These are phyloP conservation scores for Neoniphon sammara DNA, from an alignment of 2,797 vertebrate genomes.

Conservation along the genomic window DNA sequence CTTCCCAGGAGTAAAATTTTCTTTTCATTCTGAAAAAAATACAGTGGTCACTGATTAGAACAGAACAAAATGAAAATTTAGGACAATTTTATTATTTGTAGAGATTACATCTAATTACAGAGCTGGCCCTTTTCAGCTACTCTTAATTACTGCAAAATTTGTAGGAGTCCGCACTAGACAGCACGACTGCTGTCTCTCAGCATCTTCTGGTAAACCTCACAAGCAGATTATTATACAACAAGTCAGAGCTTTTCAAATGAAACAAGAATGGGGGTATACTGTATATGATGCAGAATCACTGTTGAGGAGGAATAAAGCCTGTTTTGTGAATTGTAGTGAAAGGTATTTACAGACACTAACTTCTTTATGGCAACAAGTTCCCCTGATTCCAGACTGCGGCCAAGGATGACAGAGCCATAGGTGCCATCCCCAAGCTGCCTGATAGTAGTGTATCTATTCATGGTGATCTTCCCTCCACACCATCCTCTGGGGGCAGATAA, in stretches of 20 bases:
- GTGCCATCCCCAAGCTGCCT: conserved; percentile 96
- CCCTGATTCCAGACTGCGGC: conserved; percentile 92
- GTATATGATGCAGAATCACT: neutral
- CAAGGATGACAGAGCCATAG: conserved; percentile 94
- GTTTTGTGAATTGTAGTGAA: neutral
- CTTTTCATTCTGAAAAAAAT: conserved; percentile 91
- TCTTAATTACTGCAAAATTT: neutral
- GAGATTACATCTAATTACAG: neutral
- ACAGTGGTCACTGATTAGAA: neutral
- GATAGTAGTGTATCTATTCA: conserved; percentile 95
- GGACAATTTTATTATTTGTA: neutral
- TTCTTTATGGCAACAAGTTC: conserved; percentile 97
- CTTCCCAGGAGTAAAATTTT: conserved; percentile 98
- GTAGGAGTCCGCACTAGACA: neutral
- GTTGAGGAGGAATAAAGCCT: neutral
- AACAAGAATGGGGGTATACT: neutral
- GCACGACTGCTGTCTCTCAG: neutral
- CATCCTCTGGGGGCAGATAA: conserved; percentile 44
- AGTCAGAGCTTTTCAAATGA: conserved; percentile 1
- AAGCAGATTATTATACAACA: conserved; percentile 1
- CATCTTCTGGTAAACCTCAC: neutral
- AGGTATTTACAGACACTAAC: conserved; percentile 78
- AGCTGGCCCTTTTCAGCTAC: neutral
- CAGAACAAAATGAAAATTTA: neutral
- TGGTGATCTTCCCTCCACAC: conserved; percentile 77